Percentiles rank a stretch among this genome's conserved stretches.
Evolutionary conservation across 2,113 vertebrate species (phyloP).

Genomic region (Bungarus multicinctus): DNA sequence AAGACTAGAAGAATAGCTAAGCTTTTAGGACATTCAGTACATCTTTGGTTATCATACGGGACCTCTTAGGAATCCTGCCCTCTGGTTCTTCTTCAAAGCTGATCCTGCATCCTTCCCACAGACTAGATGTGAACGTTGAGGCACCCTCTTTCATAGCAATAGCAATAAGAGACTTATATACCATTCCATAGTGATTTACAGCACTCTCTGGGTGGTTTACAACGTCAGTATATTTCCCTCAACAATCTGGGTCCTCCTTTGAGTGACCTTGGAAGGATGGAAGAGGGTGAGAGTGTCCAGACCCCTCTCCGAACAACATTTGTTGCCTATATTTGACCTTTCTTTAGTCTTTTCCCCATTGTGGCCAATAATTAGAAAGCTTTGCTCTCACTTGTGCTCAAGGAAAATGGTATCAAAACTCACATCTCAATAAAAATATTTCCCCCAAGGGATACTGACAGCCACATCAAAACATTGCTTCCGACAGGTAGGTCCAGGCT

Average conservation of each 20-base stretch:
- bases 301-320: neutral
- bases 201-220: neutral
- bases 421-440: slow-evolving; percentile 3
- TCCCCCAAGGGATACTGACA: neutral
- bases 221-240: neutral
- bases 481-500: neutral
- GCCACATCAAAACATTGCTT: neutral
- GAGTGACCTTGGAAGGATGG: neutral
- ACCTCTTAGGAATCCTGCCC: neutral
- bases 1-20: neutral
- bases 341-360: neutral
- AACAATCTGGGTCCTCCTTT: neutral
- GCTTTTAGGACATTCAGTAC: neutral
- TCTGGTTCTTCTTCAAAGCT: neutral
- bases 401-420: slow-evolving; percentile 16
- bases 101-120: neutral
- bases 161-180: neutral
- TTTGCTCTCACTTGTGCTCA: neutral
- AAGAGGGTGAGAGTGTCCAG: neutral
- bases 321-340: neutral
- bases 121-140: neutral
- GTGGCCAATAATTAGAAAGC: slow-evolving; percentile 14
- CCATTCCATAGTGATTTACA: neutral
- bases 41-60: neutral
- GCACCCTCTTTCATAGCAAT: neutral